Percentiles rank a stretch among this genome's conserved stretches.
These are phyloP conservation scores for Margaritifera margaritifera DNA, from an alignment of 2,888 invertebrate genomes.

Conservation along the genomic window DNA sequence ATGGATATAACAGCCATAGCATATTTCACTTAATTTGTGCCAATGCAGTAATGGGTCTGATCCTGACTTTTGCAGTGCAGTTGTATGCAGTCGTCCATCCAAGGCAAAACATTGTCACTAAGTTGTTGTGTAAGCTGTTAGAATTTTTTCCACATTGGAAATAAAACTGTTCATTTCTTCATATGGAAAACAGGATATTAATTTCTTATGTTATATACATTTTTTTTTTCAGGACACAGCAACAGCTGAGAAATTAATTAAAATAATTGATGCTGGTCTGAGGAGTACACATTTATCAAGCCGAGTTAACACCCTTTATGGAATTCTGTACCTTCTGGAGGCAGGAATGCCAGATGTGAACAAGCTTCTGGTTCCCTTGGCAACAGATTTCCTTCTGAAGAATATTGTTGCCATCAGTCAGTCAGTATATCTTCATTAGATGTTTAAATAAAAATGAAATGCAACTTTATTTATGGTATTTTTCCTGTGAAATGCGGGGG, in stretches of 20 bases:
- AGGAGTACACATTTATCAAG: constrained; percentile 80
- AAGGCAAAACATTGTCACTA: no score
- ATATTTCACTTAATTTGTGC: no score
- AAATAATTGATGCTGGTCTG: constrained; percentile 78
- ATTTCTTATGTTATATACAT: not conserved
- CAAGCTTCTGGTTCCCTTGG: constrained; percentile 65
- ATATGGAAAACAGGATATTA: no score
- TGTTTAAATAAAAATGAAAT: not conserved
- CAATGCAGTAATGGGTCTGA: no score
- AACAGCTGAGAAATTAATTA: constrained; percentile 78
- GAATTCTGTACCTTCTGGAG: constrained; percentile 81
- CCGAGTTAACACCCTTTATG: constrained; percentile 80
- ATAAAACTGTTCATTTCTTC: no score
- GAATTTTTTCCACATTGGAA: no score
- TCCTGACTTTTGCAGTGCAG: no score
- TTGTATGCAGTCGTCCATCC: no score
- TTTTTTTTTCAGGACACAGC: constrained; percentile 73
- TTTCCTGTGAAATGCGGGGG: not conserved
- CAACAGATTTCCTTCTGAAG: constrained; percentile 71
- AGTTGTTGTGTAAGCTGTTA: no score
- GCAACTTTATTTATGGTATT: not conserved
- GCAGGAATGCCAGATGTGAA: constrained; percentile 67
- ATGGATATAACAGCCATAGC: no score
- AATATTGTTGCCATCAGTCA: constrained; percentile 67
- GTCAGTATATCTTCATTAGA: constrained; percentile 50